Evolutionary conservation across 2,888 invertebrate genomes (phyloP).

Genomic region (Pseudoips prasinana): DNA sequence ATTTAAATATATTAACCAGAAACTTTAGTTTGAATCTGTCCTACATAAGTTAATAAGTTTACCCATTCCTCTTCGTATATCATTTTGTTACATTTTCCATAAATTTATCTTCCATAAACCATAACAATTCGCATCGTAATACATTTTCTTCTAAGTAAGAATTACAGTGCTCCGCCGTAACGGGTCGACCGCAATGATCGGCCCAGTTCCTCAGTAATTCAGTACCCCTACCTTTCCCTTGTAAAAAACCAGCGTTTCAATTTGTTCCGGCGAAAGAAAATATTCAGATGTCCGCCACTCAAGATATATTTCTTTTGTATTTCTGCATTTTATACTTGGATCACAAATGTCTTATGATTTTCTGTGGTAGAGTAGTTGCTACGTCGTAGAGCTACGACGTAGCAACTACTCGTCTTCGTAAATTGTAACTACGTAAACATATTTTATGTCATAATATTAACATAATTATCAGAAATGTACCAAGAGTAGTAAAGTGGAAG

Average conservation of each 20-base stretch:
- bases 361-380: constrained; percentile 9
- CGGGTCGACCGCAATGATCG: constrained; percentile 39
- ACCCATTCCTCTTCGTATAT: no score
- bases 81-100: no score
- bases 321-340: constrained; percentile 16
- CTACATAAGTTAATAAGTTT: no score
- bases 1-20: no score
- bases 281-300: constrained; percentile 48
- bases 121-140: constrained; percentile 3
- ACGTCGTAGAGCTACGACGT: no score
- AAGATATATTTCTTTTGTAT: constrained; percentile 44
- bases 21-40: no score
- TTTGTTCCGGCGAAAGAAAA: constrained; percentile 55
- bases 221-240: constrained; percentile 39
- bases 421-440: no score
- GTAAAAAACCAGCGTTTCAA: constrained; percentile 57
- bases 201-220: constrained; percentile 41
- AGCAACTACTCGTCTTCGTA: no score
- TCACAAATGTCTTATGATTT: constrained; percentile 21
- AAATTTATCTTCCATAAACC: neutral
- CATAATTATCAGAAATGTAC: no score
- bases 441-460: no score
- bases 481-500: no score
- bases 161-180: constrained; percentile 3
- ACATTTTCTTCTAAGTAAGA: constrained; percentile 10